Percentiles rank a stretch among this genome's conserved stretches.
Evolutionary conservation across 2,797 vertebrate genomes (phyloP).

Genomic region (Coluber constrictor): DNA sequence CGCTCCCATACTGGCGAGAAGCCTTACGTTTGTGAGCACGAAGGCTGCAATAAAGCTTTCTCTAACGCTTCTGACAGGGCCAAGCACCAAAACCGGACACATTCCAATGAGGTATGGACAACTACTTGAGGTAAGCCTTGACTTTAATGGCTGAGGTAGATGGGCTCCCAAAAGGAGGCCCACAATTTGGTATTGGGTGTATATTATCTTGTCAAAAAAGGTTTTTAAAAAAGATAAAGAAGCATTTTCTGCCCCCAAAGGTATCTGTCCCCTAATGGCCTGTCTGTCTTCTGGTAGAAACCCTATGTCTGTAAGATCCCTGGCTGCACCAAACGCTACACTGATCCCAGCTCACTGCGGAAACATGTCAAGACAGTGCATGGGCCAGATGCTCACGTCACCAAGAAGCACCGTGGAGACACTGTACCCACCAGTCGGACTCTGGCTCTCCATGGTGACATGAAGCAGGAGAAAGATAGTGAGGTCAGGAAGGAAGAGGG

Average conservation of each 20-base stretch:
- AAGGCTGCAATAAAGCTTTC: conserved; percentile 97
- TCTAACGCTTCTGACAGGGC: conserved; percentile 96
- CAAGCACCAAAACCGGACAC: conserved; percentile 97
- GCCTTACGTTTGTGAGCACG: conserved; percentile 96
- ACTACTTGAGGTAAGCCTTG: background rate
- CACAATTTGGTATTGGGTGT: background rate
- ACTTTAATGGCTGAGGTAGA: background rate
- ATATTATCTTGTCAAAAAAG: background rate
- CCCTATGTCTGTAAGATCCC: conserved; percentile 97
- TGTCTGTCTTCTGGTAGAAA: conserved; percentile 73
- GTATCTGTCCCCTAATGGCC: rapidly evolving
- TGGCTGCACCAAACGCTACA: conserved; percentile 96
- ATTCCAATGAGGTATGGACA: conserved; percentile 86
- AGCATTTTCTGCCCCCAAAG: rapidly evolving
- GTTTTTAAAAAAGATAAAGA: background rate
- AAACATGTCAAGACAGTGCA: conserved; percentile 98
- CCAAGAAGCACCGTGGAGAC: conserved; percentile 93
- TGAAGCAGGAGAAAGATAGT: conserved; percentile 83
- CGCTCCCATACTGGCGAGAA: conserved; percentile 97
- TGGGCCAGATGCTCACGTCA: conserved; percentile 94
- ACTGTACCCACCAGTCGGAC: conserved; percentile 71
- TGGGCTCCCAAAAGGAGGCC: background rate
- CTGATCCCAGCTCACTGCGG: conserved; percentile 92
- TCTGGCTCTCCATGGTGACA: conserved; percentile 69
- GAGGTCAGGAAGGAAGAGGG: conserved; percentile 82